These are phyloP conservation scores for Drosophila eugracilis DNA, from an alignment of 1,140 invertebrate genomes.

Conservation along the genomic window DNA sequence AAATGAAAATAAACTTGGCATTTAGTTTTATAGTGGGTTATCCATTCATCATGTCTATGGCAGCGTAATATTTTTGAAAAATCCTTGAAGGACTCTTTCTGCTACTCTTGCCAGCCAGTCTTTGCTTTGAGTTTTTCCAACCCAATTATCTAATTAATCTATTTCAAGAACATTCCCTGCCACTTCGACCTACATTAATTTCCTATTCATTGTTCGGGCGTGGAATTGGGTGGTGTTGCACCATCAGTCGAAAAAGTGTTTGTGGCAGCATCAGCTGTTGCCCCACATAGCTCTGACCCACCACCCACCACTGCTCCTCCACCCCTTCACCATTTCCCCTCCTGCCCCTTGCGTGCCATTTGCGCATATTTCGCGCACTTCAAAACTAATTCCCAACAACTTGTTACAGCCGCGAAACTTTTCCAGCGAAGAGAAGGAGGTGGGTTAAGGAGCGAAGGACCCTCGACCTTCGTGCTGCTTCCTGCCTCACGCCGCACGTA, in stretches of 20 bases:
- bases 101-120: neutral
- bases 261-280: conserved; percentile 49
- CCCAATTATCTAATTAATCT: conserved; percentile 75
- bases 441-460: conserved; percentile 11
- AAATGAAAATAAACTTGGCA: conserved; percentile 6
- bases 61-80: conserved; percentile 16
- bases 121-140: conserved; percentile 30
- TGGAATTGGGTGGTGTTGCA: conserved; percentile 33
- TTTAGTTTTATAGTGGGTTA: neutral
- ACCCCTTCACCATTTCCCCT: neutral
- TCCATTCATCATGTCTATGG: conserved; percentile 29
- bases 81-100: conserved; percentile 9
- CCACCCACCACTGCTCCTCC: neutral
- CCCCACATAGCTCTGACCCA: conserved; percentile 19
- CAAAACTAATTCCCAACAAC: conserved; percentile 80
- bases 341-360: conserved; percentile 46
- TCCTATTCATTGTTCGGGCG: conserved; percentile 72
- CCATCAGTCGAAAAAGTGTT: conserved; percentile 47
- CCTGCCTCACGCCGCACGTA: conserved; percentile 75
- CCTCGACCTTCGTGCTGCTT: conserved; percentile 72
- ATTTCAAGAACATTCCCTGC: conserved; percentile 76
- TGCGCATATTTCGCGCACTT: conserved; percentile 77
- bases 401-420: conserved; percentile 77
- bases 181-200: conserved; percentile 82
- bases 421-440: conserved; percentile 26